A percentile compares a stretch with the other conserved stretches of the same genome.
phyloP scores from a whole-genome alignment of 2,113 vertebrate species.

The Xenopus tropicalis region UCB_Xtro_10.0 CM004451.2:66981001-66981500 shows the following conservation, averaged over 20 bases:
- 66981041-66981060: too few species aligned
- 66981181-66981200: too few species aligned
- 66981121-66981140: too few species aligned
- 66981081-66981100: too few species aligned
- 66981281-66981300: slow-evolving; percentile 40
- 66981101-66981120: too few species aligned
- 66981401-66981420: neutral
- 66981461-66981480: slow-evolving; percentile 57
- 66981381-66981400: slow-evolving; percentile 70
- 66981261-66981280: slow-evolving; percentile 3
- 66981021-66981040: too few species aligned
- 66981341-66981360: slow-evolving; percentile 67
- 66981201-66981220: neutral
- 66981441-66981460: slow-evolving; percentile 59
- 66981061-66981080: too few species aligned
- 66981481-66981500: slow-evolving; percentile 49
- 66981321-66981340: slow-evolving; percentile 57
- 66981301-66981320: slow-evolving; percentile 47
- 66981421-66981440: slow-evolving; percentile 59
- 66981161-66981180: too few species aligned
- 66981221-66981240: neutral
- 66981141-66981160: too few species aligned
- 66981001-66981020: too few species aligned
- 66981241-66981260: neutral
- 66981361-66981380: slow-evolving; percentile 64